Percentiles rank a stretch among this genome's conserved stretches.
These are phyloP conservation scores for Pseudomugil gertrudae DNA, from an alignment of 2,797 vertebrate genomes.

Conservation along the genomic window DNA sequence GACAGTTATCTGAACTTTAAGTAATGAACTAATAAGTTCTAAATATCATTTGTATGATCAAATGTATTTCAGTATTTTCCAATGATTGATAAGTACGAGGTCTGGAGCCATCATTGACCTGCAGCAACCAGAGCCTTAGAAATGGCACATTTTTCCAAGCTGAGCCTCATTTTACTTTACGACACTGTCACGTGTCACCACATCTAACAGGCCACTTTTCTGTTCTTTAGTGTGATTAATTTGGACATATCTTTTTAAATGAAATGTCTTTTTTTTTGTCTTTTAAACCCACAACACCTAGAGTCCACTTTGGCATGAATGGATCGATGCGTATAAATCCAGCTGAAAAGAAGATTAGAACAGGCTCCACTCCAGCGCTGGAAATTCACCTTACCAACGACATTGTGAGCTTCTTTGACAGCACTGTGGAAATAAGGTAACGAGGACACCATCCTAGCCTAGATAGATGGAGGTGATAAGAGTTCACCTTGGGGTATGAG, in stretches of 20 bases:
- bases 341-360: constrained; percentile 68
- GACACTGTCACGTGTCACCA: not conserved
- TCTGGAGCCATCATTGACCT: not conserved
- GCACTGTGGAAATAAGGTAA: constrained; percentile 90
- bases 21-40: no score
- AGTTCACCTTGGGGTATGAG: constrained; percentile 71
- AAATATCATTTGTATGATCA: no score
- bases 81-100: no score
- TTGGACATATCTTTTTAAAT: constrained; percentile 15
- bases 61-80: no score
- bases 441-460: constrained; percentile 41
- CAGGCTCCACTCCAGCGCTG: constrained; percentile 71
- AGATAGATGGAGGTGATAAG: constrained; percentile 70
- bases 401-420: constrained; percentile 89
- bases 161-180: not conserved
- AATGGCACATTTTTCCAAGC: not conserved
- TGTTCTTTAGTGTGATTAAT: constrained; percentile 19
- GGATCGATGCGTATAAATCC: constrained; percentile 90
- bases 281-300: constrained; percentile 52
- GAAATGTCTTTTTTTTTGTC: constrained; percentile 4
- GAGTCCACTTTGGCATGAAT: constrained; percentile 97
- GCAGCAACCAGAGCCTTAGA: not conserved
- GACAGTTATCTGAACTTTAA: no score
- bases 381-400: constrained; percentile 88
- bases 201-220: not conserved